phyloP scores from a whole-genome alignment of 2,888 invertebrate genomes.

The Limnephilus auricula region DNA sequence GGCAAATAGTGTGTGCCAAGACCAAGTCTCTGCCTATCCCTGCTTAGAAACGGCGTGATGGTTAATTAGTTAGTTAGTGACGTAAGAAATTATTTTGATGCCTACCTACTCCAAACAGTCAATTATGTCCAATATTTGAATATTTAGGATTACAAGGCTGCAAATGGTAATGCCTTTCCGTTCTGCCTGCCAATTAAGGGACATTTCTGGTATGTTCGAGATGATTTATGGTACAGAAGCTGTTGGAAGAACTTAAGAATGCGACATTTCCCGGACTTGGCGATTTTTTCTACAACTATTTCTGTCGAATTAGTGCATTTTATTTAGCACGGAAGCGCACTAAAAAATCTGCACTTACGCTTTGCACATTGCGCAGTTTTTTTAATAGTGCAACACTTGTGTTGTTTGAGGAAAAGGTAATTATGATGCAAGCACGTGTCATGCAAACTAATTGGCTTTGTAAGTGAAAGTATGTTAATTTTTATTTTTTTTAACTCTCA shows the following conservation, averaged over 20 bases:
- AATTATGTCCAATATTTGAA: not conserved
- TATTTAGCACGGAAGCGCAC: not conserved
- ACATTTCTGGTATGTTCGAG: not conserved
- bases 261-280: slow-evolving; percentile 13
- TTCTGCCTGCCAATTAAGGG: slow-evolving; percentile 1
- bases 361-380: not conserved
- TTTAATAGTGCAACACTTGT: not conserved
- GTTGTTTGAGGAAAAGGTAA: not conserved
- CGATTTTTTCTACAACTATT: not conserved
- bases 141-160: not conserved
- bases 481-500: too few relatives aligned
- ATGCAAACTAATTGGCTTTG: not conserved
- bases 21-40: too few relatives aligned
- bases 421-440: not conserved
- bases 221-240: slow-evolving; percentile 18
- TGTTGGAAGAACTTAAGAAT: not conserved
- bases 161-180: not conserved
- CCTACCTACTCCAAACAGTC: not conserved
- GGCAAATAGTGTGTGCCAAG: too few relatives aligned
- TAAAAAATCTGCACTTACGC: slow-evolving; percentile 2
- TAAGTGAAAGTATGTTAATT: not conserved
- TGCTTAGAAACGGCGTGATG: too few relatives aligned
- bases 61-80: too few relatives aligned
- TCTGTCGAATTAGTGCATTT: slow-evolving; percentile 5
- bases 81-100: not conserved